Base-by-base conservation (phyloP, 2,113 vertebrate species). In the Periophthalmus modestus region DNA sequence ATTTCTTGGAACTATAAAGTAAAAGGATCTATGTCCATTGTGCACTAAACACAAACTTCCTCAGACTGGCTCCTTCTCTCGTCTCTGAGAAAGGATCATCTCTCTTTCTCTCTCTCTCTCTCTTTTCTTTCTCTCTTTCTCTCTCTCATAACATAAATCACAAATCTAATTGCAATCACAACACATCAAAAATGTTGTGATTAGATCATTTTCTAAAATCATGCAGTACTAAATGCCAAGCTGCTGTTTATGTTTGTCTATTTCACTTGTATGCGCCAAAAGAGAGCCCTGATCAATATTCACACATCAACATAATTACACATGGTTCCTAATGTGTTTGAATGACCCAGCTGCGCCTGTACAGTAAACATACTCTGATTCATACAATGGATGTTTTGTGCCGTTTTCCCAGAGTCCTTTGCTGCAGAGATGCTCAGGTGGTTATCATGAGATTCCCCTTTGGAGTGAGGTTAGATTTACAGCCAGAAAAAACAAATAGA, bases 361-460 rank as follows among this genome's bases (percentile, higher is more conserved):
- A 58, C 11, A 14, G 23, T 28, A 58, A 58, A 58, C 57, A 28
- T 11, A 13, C 21, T 58, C 57, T 5, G 21, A 58, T 24, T 23
- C 12, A 59, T 23, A 59, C 57, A 59, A 59, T 59, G 57, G 23
- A 13, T 1, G 23, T 59, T 28, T 59, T 59, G 57, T 59, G 23
- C 23, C 12, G 23, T 28, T 59, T 15, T 59, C 57, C 57, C 57
- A 59, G 57, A 59, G 28, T 59, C 23, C 57, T 59, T 59, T 15
- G 24, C 57, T 28, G 57, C 23, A 4, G 57, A 59, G 57, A 59
- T 13, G 13, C 57, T 59, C 57, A 59, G 57, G 57, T 59, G 57
- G 57, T 15, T 24, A 59, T 59, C 57, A 59, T 59, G 57, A 59
- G 57, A 28, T 59, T 28, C 23, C 57, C 57, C 57, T 59, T 59